Percentiles rank a stretch among this genome's conserved stretches.
Conservation (phyloP, 2,888 invertebrate genomes). For the Lepetodrilus schrolli region DNA sequence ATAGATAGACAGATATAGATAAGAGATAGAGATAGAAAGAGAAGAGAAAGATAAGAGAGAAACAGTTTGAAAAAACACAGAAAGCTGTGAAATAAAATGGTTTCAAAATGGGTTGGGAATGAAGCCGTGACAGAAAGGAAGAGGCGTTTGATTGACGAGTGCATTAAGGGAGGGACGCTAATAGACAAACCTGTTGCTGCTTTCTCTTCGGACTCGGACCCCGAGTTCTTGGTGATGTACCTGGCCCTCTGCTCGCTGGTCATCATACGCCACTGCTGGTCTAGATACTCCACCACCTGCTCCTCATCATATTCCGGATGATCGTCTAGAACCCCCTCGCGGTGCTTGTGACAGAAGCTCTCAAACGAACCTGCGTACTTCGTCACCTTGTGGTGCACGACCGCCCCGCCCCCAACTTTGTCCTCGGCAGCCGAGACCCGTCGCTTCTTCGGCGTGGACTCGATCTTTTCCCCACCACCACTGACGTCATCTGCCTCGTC, state of each 20-base stretch:
- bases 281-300: slow-evolving; percentile 60
- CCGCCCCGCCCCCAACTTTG: not conserved
- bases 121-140: too few species aligned
- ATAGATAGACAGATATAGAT: too few species aligned
- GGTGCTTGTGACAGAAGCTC: slow-evolving; percentile 69
- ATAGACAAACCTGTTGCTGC: slow-evolving; percentile 3
- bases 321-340: slow-evolving; percentile 62
- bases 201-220: slow-evolving; percentile 8
- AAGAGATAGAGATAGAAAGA: too few species aligned
- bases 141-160: too few species aligned
- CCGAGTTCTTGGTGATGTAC: slow-evolving; percentile 53
- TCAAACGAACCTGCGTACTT: slow-evolving; percentile 65
- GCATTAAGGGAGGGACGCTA: too few species aligned
- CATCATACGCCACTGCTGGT: slow-evolving; percentile 69
- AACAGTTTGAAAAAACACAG: too few species aligned
- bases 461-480: slow-evolving; percentile 24
- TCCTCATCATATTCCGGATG: slow-evolving; percentile 69
- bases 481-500: slow-evolving; percentile 27
- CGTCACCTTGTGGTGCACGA: not conserved
- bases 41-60: too few species aligned
- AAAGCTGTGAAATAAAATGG: too few species aligned
- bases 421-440: slow-evolving; percentile 9
- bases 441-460: slow-evolving; percentile 40
- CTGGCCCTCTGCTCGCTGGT: slow-evolving; percentile 62
- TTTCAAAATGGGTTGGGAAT: too few species aligned